Percentiles rank a stretch among this genome's conserved stretches.
Conservation (phyloP, 2,113 vertebrate species). For the Vombatus ursinus region DNA sequence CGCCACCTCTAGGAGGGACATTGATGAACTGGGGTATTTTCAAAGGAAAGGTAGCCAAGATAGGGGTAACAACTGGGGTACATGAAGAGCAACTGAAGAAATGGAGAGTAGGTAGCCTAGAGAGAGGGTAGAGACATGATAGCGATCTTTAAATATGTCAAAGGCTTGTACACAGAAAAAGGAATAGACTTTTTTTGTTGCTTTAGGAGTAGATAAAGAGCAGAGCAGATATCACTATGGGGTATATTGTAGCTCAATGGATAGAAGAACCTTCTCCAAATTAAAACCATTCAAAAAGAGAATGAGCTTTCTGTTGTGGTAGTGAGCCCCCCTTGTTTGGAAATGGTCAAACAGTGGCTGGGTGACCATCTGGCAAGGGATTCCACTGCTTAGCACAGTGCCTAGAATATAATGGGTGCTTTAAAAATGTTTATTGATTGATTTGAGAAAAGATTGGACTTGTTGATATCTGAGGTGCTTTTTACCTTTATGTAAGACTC, state of each 20-base stretch:
- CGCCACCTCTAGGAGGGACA: background rate
- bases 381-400: background rate
- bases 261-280: background rate
- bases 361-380: background rate
- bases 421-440: background rate
- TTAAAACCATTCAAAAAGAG: background rate
- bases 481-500: background rate
- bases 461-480: background rate
- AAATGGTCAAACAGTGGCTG: background rate
- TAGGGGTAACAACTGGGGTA: background rate
- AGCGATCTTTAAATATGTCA: background rate
- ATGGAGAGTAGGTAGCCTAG: background rate
- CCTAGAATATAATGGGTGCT: background rate
- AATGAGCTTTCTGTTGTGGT: background rate
- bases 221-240: background rate
- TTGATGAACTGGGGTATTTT: background rate
- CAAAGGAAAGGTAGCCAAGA: background rate
- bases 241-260: background rate
- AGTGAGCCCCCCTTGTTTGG: background rate
- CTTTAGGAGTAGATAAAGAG: background rate
- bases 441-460: background rate
- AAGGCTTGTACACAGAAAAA: background rate
- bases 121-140: background rate
- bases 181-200: background rate
- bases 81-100: background rate